A percentile compares a stretch with the other conserved stretches of the same genome.
phyloP scores from a whole-genome alignment of 2,113 vertebrate species.

The Corythoichthys haematopterus region DNA sequence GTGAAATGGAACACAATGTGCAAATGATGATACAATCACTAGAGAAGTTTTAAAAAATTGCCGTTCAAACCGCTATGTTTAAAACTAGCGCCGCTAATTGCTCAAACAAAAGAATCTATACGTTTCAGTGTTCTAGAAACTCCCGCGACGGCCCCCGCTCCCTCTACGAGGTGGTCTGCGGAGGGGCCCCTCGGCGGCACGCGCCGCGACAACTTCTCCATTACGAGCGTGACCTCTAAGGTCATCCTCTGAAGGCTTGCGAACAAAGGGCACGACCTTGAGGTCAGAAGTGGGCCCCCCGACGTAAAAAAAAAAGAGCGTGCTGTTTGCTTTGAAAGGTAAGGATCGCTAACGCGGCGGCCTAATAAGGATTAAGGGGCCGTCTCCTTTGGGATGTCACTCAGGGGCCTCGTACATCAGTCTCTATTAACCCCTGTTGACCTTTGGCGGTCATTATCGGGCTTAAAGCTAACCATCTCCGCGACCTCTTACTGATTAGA shows the following conservation, averaged over 20 bases:
- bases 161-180: conserved; percentile 63
- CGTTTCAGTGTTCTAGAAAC: too few relatives aligned
- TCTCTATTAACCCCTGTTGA: conserved; percentile 71
- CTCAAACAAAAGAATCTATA: too few relatives aligned
- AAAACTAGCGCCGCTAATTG: too few relatives aligned
- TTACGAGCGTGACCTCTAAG: conserved; percentile 81
- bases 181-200: conserved; percentile 75
- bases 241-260: conserved; percentile 81
- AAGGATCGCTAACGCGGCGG: conserved; percentile 75
- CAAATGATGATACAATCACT: too few relatives aligned
- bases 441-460: conserved; percentile 58
- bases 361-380: conserved; percentile 80
- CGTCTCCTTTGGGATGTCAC: conserved; percentile 72
- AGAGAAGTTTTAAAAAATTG: too few relatives aligned
- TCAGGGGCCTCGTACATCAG: conserved; percentile 69
- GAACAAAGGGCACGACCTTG: conserved; percentile 87
- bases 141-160: conserved; percentile 20
- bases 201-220: conserved; percentile 85
- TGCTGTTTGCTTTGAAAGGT: conserved; percentile 86
- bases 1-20: too few relatives aligned
- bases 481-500: conserved; percentile 23
- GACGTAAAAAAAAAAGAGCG: conserved; percentile 74
- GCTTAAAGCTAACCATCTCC: conserved; percentile 36
- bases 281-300: conserved; percentile 82
- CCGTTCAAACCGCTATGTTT: too few relatives aligned